Evolutionary conservation across 2,113 vertebrate genomes (phyloP), one percentile per base, ranked within the genome.

Genomic region (Myotis brandtii): DNA sequence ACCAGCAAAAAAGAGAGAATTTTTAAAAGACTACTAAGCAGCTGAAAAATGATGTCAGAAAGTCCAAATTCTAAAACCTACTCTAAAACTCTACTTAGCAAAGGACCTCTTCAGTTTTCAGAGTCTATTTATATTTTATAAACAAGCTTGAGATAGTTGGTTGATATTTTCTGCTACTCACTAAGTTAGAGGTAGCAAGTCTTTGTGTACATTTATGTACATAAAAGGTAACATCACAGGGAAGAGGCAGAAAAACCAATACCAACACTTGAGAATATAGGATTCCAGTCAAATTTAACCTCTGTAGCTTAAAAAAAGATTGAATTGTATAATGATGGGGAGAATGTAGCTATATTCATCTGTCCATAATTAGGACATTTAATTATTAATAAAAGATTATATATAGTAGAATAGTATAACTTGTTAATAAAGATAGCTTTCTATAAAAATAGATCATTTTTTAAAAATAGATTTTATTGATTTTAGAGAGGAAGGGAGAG

Each of bases 391-490:
- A 81, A 56, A 81, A 62, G 9, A 50, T 69, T 96, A n/a, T 69
- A 69, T 69, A 17, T 72, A 82, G 30, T 72, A 86, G 1, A 46
- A 37, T 92, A 91, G 32, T 66, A 48, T 77, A 87, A 79, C 20
- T 43, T 92, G 66, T 80, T 87, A 75, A 97, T 94, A 17, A 94
- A 87, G 32, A 56, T 70, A 85, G 6, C 46, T 82, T 94, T 85
- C 18, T 66, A 20, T 54, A 87, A 80, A 72, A 83, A 32, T 75
- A 86, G 21, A 10, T 21, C n/a, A 76, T 93, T 93, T 76, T 93
- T 59, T 27, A 27, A 62, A 59, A 62, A 59, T 59, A 11, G 25
- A 59, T 27, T 62, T 62, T 62, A 62, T 62, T 62, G 10, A 27
- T 23, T 27, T 27, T 10, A 62, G 59, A 23, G 59, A 62, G 23